phyloP scores from a whole-genome alignment of 2,797 vertebrate species.

The Nyctalus aviator region DNA sequence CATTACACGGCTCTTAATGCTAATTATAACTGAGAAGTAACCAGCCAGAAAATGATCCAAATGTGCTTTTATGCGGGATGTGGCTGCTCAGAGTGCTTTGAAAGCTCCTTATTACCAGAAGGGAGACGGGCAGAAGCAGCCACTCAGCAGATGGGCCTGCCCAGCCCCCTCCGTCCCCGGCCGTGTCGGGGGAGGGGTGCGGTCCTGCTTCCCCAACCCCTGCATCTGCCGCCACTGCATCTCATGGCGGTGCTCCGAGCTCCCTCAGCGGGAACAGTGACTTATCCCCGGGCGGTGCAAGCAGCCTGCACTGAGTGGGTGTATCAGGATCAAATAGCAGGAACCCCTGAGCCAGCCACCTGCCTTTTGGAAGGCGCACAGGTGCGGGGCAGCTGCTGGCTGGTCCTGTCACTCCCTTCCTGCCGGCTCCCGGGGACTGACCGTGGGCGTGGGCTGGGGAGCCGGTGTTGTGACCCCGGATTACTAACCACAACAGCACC shows the following conservation, averaged over 20 bases:
- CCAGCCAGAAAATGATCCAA: neutral
- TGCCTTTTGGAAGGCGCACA: neutral
- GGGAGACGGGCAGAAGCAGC: neutral
- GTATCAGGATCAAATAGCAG: neutral
- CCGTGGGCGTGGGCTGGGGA: neutral
- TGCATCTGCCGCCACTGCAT: neutral
- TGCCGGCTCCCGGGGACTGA: neutral
- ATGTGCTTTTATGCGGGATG: neutral
- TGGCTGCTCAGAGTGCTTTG: neutral
- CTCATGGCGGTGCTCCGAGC: neutral
- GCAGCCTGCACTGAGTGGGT: neutral
- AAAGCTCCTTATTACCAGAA: neutral
- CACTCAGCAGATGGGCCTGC: neutral
- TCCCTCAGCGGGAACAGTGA: neutral
- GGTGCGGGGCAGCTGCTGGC: neutral
- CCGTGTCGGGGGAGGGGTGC: fast-evolving
- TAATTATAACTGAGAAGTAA: neutral
- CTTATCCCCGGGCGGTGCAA: neutral
- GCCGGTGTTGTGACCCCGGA: neutral
- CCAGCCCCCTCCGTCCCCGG: neutral
- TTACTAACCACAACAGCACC: neutral
- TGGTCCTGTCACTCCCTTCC: neutral
- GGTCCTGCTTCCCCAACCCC: neutral
- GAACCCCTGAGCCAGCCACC: neutral
- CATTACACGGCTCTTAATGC: neutral